Percentiles rank a stretch among this genome's conserved stretches.
Conservation (phyloP, 1,140 invertebrate species). For the Caerostris darwini region DNA sequence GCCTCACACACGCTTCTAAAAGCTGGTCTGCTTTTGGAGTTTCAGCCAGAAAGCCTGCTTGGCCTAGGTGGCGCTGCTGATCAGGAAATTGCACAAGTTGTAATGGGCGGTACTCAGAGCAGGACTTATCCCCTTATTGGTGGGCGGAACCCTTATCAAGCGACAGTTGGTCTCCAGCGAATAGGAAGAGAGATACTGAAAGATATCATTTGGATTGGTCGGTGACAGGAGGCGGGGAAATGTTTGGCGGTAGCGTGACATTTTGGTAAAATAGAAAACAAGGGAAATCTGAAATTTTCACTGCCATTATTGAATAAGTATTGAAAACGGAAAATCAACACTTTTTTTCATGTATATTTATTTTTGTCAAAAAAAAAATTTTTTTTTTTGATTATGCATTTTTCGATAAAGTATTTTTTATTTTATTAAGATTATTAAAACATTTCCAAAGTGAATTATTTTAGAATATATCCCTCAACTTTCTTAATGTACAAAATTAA, state of each 20-base stretch:
- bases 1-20: slow-evolving; percentile 25
- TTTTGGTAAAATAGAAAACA: neutral
- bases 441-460: too few species aligned
- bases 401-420: neutral
- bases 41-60: slow-evolving; percentile 4
- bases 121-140: slow-evolving; percentile 51
- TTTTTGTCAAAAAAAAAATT: neutral
- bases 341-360: neutral
- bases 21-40: neutral
- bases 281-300: neutral
- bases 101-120: slow-evolving; percentile 33
- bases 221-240: slow-evolving; percentile 24
- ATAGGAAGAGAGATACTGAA: neutral
- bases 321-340: neutral
- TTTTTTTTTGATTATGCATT: neutral
- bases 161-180: slow-evolving; percentile 62
- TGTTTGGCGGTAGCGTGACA: slow-evolving; percentile 45
- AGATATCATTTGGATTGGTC: slow-evolving; percentile 44
- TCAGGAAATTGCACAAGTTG: neutral
- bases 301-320: neutral
- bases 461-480: too few species aligned
- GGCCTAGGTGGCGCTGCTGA: slow-evolving; percentile 56
- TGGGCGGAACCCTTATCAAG: slow-evolving; percentile 74
- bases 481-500: too few species aligned
- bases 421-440: too few species aligned